A percentile compares a stretch with the other conserved stretches of the same genome.
Conservation (phyloP, 2,797 vertebrate species). For the Chloroceryle amazona region DNA sequence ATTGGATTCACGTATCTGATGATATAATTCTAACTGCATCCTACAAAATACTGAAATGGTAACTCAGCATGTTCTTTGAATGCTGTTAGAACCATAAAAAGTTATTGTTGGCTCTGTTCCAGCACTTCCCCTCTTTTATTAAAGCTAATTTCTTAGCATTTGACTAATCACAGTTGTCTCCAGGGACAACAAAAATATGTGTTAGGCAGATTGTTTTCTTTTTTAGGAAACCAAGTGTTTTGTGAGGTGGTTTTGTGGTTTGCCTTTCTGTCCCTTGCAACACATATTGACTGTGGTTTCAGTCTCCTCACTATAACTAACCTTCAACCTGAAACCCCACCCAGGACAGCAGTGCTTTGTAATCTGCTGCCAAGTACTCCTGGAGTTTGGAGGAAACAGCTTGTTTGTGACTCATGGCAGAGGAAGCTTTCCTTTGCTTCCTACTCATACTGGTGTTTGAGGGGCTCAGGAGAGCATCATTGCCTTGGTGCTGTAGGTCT, state of each 20-base stretch:
- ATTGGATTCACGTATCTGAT: not conserved
- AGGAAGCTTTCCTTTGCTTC: not conserved
- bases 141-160: not conserved
- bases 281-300: not conserved
- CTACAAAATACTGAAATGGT: not conserved
- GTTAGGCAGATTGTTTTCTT: not conserved
- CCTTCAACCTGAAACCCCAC: not conserved
- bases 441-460: rapidly evolving
- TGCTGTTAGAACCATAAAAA: not conserved
- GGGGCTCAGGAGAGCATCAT: not conserved
- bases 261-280: not conserved
- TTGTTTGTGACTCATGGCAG: not conserved
- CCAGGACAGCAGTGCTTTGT: not conserved
- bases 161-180: not conserved
- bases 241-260: not conserved
- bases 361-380: not conserved
- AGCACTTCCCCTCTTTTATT: not conserved
- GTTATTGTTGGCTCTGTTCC: not conserved
- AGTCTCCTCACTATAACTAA: not conserved
- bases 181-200: not conserved
- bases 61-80: not conserved
- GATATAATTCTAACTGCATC: not conserved
- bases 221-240: not conserved
- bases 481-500: not conserved
- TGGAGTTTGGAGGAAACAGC: not conserved